Conservation (phyloP, 2,797 vertebrate species). For the Brachyrhaphis roseni region DNA sequence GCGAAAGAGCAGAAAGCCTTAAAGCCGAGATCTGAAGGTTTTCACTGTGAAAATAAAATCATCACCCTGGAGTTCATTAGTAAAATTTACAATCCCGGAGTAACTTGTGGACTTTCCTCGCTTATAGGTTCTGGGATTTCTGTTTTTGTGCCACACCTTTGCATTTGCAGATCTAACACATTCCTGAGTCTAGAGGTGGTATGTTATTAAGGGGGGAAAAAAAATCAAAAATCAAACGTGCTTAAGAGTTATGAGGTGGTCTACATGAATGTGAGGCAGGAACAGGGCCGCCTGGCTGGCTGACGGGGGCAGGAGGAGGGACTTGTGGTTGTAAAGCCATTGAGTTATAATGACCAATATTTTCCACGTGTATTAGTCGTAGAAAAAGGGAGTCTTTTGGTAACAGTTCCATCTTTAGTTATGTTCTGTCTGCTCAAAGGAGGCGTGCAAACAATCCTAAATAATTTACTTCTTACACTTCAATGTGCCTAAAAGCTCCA, state of each 20-base stretch:
- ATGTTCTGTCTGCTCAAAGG: neutral
- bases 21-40: conserved; percentile 48
- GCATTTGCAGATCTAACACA: conserved; percentile 64
- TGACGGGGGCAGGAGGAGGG: conserved; percentile 15
- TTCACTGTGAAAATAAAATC: conserved; percentile 53
- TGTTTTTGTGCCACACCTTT: conserved; percentile 47
- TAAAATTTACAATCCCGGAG: conserved; percentile 37
- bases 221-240: conserved; percentile 54
- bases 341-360: conserved; percentile 23
- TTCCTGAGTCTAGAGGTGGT: conserved; percentile 65
- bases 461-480: conserved; percentile 1
- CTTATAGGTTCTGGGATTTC: conserved; percentile 18
- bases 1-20: conserved; percentile 39
- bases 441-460: neutral
- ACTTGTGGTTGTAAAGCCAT: conserved; percentile 22
- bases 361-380: conserved; percentile 38
- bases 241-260: conserved; percentile 52
- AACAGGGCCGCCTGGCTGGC: conserved; percentile 19
- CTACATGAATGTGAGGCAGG: conserved; percentile 52
- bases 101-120: conserved; percentile 10
- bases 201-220: conserved; percentile 64
- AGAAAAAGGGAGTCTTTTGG: conserved; percentile 27
- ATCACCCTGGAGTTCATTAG: conserved; percentile 52
- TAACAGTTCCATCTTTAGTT: conserved; percentile 9
- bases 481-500: neutral